These are phyloP conservation scores for Iguana delicatissima DNA, from an alignment of 2,797 vertebrate species.

Conservation along the genomic window DNA sequence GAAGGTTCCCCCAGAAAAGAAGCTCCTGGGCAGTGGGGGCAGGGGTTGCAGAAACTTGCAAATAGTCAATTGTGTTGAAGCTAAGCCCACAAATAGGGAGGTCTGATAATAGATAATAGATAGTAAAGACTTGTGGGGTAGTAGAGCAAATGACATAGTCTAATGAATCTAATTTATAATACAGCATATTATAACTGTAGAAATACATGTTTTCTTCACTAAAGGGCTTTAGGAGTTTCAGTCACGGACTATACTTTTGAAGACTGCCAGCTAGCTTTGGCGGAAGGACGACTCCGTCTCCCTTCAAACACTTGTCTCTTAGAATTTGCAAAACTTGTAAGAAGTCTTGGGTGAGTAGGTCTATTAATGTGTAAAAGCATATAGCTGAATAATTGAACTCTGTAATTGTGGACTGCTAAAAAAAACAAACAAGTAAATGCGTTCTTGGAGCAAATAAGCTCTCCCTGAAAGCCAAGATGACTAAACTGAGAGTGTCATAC, in stretches of 20 bases:
- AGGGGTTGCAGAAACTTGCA: no score
- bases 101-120: no score
- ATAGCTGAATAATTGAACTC: background rate
- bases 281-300: constrained; percentile 93
- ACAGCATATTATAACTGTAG: background rate
- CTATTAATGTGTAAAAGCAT: constrained; percentile 37
- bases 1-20: no score
- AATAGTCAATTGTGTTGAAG: no score
- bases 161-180: background rate
- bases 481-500: no score
- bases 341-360: constrained; percentile 91
- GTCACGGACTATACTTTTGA: constrained; percentile 98
- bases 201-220: constrained; percentile 37
- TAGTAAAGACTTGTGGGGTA: no score
- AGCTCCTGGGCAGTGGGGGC: no score
- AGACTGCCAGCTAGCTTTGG: constrained; percentile 97
- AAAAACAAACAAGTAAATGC: no score
- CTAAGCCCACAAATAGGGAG: no score
- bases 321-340: constrained; percentile 94
- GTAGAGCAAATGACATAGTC: background rate
- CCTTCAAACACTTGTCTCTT: constrained; percentile 94
- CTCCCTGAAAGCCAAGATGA: no score
- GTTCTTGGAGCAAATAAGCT: no score
- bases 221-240: constrained; percentile 90
- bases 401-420: background rate